Percentiles rank a stretch among this genome's conserved stretches.
Conservation (phyloP, 2,888 invertebrate species). For the Salpingus planirostris region DNA sequence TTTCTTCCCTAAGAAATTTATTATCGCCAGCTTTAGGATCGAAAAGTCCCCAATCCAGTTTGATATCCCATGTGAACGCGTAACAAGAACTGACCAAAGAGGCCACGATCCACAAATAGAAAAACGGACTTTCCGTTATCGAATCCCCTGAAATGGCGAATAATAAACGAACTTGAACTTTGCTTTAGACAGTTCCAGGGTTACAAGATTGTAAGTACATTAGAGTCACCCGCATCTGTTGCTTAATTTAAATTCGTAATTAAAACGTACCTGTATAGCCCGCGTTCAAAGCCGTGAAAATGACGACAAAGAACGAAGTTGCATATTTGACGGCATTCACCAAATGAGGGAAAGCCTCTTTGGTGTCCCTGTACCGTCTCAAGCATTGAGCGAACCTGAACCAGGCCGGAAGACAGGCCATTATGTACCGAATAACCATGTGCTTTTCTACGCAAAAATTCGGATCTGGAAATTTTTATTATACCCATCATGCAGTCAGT, state of each 20-base stretch:
- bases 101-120: slow-evolving; percentile 83
- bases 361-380: slow-evolving; percentile 88
- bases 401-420: slow-evolving; percentile 93
- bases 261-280: slow-evolving; percentile 48
- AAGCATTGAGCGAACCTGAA: slow-evolving; percentile 96
- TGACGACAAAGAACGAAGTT: slow-evolving; percentile 90
- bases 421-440: slow-evolving; percentile 70
- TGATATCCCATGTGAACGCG: slow-evolving; percentile 96
- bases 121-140: slow-evolving; percentile 62
- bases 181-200: too few relatives aligned
- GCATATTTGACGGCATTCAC: slow-evolving; percentile 98
- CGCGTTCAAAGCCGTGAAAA: slow-evolving; percentile 66
- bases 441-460: slow-evolving; percentile 63
- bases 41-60: slow-evolving; percentile 98
- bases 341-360: slow-evolving; percentile 90
- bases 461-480: slow-evolving; percentile 43
- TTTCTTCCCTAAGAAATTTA: slow-evolving; percentile 84
- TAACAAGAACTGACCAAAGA: slow-evolving; percentile 85
- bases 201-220: too few relatives aligned
- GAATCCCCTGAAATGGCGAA: too few relatives aligned
- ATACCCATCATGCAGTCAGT: too few relatives aligned
- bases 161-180: too few relatives aligned
- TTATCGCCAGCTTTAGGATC: slow-evolving; percentile 88
- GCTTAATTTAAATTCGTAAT: too few relatives aligned
- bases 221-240: too few relatives aligned